Conservation (phyloP, 2,113 vertebrate genomes). For the Cottus gobio region DNA sequence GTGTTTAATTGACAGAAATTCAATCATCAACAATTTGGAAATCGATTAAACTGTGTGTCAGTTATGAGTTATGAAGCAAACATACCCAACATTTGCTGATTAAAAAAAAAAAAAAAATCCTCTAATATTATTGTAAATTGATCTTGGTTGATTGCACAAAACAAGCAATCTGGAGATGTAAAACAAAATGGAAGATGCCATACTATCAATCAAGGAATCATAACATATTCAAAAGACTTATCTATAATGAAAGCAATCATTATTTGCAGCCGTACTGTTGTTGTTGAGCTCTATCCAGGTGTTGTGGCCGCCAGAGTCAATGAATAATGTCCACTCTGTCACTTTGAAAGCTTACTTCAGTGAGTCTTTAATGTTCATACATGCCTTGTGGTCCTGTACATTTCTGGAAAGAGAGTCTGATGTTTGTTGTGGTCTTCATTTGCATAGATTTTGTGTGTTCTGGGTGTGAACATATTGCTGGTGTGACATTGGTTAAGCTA, state of each 20-base stretch:
- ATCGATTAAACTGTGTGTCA: not conserved
- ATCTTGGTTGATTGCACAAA: not conserved
- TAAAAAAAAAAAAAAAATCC: too few species aligned
- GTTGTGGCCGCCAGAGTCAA: not conserved
- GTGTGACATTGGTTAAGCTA: not conserved
- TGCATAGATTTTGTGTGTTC: not conserved
- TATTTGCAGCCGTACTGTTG: not conserved
- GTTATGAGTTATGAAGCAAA: not conserved
- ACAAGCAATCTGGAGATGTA: not conserved
- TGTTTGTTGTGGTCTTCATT: not conserved
- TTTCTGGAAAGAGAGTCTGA: not conserved
- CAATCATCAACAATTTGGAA: not conserved
- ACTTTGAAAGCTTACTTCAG: not conserved
- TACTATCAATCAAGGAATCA: not conserved
- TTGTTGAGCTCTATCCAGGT: not conserved
- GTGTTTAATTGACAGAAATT: not conserved
- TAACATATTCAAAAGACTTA: not conserved
- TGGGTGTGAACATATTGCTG: not conserved
- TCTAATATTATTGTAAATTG: not conserved
- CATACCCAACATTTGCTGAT: too few species aligned
- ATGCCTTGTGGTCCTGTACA: not conserved
- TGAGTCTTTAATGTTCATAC: not conserved
- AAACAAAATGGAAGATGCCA: not conserved
- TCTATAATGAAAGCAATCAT: not conserved
- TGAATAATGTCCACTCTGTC: not conserved